Evolutionary conservation across 1,140 invertebrate species (phyloP), one percentile per base, ranked within the genome.

Genomic region (Trichogramma pretiosum): DNA sequence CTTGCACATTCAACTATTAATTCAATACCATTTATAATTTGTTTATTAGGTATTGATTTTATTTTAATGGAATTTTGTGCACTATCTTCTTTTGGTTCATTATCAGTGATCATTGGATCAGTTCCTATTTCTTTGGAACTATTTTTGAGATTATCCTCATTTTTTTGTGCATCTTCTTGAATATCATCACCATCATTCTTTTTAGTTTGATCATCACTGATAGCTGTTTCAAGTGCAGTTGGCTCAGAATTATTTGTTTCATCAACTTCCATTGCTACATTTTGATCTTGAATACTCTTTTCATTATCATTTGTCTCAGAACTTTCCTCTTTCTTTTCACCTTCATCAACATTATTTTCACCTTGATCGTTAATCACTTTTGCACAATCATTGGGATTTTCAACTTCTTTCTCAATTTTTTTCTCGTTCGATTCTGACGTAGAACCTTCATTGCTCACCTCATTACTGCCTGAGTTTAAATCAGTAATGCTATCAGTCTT

Each of bases 1-100:
- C 69, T 72, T 0, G 67, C 69, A 51, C 64, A 65, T 46, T 70
- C 69, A 14, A 72, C 66, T 13, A 57, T 60, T 46, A 72, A 59
- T 38, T 72, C 68, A 11, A 72, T 46, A 24, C 64, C 66, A 38
- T 67, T 61, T 1, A 64, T 60, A 18, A 68, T 59, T 54, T 65
- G 63, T 16, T n/a, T n/a, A n/a, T n/a, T n/a, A n/a, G n/a, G n/a
- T n/a, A n/a, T n/a, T n/a, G 59, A 33, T 17, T 61, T 58, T 9
- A 7, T 30, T 30, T 30, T 30, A 30, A 8, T 30, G 7, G 26
- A 30, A 8, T 30, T 30, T 30, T 7, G 7, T 30, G 26, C 26
- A 30, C n/a, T 30, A 8, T 30, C 26, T 30, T 30, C 26, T 30
- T 30, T 30, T 30, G 7, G 7, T 30, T 7, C n/a, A 13, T 30